Evolutionary conservation across 2,113 vertebrate species (phyloP).

Genomic region (Etheostoma cragini): DNA sequence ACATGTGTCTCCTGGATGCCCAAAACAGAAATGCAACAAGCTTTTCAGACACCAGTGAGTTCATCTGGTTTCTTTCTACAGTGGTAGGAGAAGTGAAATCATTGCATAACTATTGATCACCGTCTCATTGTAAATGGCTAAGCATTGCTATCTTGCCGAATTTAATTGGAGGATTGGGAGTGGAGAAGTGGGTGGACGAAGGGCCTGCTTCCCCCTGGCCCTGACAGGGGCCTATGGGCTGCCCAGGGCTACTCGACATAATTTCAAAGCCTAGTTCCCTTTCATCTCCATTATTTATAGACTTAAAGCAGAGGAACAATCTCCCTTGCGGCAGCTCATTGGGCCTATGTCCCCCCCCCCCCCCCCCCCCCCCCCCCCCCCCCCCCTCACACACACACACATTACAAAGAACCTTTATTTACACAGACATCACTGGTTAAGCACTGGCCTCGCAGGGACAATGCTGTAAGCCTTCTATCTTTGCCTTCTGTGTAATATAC

Average conservation of each 20-base stretch:
- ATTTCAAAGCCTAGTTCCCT: conserved; percentile 64
- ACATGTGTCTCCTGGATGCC: background rate
- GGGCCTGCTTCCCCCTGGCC: conserved; percentile 46
- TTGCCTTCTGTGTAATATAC: conserved; percentile 45
- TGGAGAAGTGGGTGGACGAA: conserved; percentile 60
- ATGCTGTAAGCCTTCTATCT: conserved; percentile 54
- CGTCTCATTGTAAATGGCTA: conserved; percentile 60
- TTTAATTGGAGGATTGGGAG: conserved; percentile 58
- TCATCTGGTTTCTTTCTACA: conserved; percentile 13
- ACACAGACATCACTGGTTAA: conserved; percentile 73
- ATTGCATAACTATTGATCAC: conserved; percentile 68
- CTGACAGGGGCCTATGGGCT: conserved; percentile 67
- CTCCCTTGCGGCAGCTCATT: conserved; percentile 66
- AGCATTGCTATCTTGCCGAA: conserved; percentile 53
- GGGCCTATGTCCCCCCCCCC: conserved; percentile 55
- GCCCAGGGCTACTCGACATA: conserved; percentile 65
- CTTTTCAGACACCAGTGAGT: conserved; percentile 10
- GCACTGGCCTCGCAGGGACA: conserved; percentile 65
- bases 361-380: too few relatives aligned
- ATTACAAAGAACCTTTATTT: conserved; percentile 70
- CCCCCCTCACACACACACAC: too few relatives aligned
- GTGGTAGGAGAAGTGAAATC: conserved; percentile 48
- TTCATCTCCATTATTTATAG: conserved; percentile 79
- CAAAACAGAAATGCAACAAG: conserved; percentile 5
- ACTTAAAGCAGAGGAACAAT: conserved; percentile 62